Evolutionary conservation across 2,888 invertebrate genomes (phyloP).

Genomic region (Mesodorylaimus sp.): DNA sequence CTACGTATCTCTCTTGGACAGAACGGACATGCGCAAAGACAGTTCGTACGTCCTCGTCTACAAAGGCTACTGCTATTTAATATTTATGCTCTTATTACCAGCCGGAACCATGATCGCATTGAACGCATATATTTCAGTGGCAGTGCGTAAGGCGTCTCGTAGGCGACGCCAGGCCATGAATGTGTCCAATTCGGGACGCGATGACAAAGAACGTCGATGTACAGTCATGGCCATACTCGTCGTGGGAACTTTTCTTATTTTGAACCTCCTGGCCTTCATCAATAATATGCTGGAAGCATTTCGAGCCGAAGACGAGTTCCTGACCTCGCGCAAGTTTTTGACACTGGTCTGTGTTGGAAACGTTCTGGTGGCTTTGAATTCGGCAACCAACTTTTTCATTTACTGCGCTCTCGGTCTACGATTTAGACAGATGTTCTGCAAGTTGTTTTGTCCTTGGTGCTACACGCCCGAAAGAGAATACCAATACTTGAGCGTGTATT

Average conservation of each 20-base stretch:
- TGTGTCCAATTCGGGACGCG: conserved; percentile 5
- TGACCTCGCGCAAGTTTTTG: conserved; percentile 11
- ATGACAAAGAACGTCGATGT: conserved; percentile 6
- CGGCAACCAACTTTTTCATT: conserved; percentile 26
- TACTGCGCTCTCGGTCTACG: conserved; percentile 24
- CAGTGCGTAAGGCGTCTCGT: conserved; percentile 1
- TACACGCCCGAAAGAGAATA: conserved; percentile 6
- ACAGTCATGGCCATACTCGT: conserved; percentile 23
- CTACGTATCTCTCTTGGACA: no score
- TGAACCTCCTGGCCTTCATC: conserved; percentile 18
- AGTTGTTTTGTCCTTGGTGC: conserved; percentile 18
- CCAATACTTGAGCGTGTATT: not conserved
- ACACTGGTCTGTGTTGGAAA: conserved; percentile 18
- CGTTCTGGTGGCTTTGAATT: conserved; percentile 24
- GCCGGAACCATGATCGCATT: conserved; percentile 7
- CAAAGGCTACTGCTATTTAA: conserved; percentile 8
- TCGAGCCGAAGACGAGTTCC: conserved; percentile 12
- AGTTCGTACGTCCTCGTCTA: conserved; percentile 6
- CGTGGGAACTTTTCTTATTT: conserved; percentile 21
- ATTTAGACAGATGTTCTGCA: conserved; percentile 22
- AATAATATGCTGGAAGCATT: conserved; percentile 19
- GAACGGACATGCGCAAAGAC: not conserved
- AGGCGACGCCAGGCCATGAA: not conserved
- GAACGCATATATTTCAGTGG: conserved; percentile 4
- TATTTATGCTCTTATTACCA: conserved; percentile 9